Conservation (phyloP, 2,113 vertebrate genomes). For the Chlamydotis undulata region DNA sequence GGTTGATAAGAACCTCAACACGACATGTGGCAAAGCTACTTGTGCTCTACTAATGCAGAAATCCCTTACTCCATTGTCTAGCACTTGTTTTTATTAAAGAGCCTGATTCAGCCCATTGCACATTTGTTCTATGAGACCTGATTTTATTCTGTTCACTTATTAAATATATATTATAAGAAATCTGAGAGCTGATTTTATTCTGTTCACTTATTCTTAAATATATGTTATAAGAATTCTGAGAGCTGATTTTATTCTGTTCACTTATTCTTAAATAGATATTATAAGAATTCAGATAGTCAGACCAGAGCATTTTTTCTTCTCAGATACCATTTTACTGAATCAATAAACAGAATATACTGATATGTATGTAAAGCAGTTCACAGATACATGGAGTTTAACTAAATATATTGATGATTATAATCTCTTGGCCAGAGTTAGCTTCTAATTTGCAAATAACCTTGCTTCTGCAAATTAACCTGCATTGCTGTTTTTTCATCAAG, state of each 20-base stretch:
- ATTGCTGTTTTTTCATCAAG: not conserved
- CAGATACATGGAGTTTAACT: not conserved
- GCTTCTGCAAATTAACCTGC: not conserved
- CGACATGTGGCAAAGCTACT: not conserved
- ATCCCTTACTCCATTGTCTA: not conserved
- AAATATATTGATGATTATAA: not conserved
- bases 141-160: not conserved
- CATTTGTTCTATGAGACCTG: not conserved
- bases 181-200: not conserved
- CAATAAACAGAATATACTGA: not conserved
- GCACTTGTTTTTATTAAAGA: not conserved
- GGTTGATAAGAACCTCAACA: too few species aligned
- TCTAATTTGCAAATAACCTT: not conserved
- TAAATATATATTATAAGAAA: not conserved
- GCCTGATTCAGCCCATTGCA: not conserved
- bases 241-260: not conserved
- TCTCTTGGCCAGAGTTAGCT: not conserved
- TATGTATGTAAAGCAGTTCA: not conserved
- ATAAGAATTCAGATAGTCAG: not conserved
- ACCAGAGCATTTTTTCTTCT: not conserved
- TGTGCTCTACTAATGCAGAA: not conserved
- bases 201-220: not conserved
- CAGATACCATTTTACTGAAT: not conserved
- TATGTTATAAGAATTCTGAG: not conserved
- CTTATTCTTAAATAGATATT: not conserved